Base-by-base conservation (phyloP, 2,888 invertebrate genomes). In the Pollenia labialis region DNA sequence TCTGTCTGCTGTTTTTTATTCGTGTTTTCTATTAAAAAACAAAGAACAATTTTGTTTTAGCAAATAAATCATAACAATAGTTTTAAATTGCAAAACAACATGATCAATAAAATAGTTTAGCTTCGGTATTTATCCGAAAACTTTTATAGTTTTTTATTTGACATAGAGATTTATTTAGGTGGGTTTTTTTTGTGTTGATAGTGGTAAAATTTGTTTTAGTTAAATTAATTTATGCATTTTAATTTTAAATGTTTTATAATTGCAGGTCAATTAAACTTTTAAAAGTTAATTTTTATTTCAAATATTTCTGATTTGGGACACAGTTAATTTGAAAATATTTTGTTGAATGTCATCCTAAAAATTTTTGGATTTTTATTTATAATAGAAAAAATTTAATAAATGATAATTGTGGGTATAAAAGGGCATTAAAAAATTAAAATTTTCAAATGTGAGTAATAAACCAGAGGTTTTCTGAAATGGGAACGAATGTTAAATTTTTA, bases 31-130 rank as follows among this genome's bases (percentile, higher is more conserved):
- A 40, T 50, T 16, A 32, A n/a, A 18, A 69, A 79, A 60, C 42
- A 69, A 42, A 52, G 40, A 69, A 58, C 11, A 69, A 42, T n/a
- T 62, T 42, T 52, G 54, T 80, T 80, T 62, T 23, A 71, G 62
- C 18, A 62, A 80, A 71, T 71, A 62, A 71, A 71, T 80, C 50
- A 80, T 62, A 80, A 80, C 71, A 62, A 80, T 62, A 71, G 80
- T 80, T 80, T 80, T 46, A 62, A 71, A 62, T 80, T 80, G 62
- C 80, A 68, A 32, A 3, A 46, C 58, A 71, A 48, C 46, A 58
- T 11, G 69, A 69, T 62, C 69, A 71, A 54, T 80, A 16, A 52
- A 71, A 80, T 71, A 62, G 32, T 80, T 71, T 60, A 42, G 50
- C 10, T 60, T 14, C 32, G 60, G 46, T 54, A 48, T 66, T 81